A percentile compares a stretch with the other conserved stretches of the same genome.
phyloP scores from a whole-genome alignment of 2,797 vertebrate genomes.

The Ctenochaetus hawaiiensis region DNA sequence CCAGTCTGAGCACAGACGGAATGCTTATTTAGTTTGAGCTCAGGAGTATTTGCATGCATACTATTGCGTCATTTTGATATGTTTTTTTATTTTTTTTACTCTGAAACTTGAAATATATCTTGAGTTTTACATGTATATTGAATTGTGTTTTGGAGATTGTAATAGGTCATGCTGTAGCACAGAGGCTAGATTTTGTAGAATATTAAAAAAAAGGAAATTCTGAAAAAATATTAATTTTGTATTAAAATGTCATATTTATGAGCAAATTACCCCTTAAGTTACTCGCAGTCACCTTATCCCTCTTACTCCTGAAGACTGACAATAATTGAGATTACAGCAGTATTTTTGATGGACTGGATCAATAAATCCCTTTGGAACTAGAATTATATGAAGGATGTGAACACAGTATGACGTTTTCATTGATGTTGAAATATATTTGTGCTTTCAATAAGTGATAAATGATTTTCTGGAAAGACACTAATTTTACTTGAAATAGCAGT shows the following conservation, averaged over 20 bases:
- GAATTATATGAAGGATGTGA: neutral
- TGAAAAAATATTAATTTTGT: neutral
- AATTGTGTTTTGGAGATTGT: neutral
- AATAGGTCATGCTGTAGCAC: neutral
- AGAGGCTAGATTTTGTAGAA: neutral
- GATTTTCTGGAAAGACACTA: neutral
- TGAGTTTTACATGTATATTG: neutral
- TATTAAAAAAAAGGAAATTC: neutral
- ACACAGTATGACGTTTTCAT: neutral
- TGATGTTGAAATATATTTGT: slow-evolving; percentile 17
- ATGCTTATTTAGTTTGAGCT: slow-evolving; percentile 25
- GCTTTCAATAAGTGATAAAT: neutral
- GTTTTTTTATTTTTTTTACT: neutral
- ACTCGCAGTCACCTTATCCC: neutral
- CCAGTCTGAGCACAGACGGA: slow-evolving; percentile 15
- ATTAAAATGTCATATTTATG: neutral
- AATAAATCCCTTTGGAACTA: neutral
- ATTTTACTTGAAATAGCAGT: neutral
- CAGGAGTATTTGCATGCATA: slow-evolving; percentile 18
- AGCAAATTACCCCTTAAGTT: neutral
- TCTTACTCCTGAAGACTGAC: neutral
- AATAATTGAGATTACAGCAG: neutral
- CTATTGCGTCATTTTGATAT: neutral
- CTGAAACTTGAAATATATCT: neutral
- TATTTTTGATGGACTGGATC: neutral